These are phyloP conservation scores for Platerodrilus igneus DNA, from an alignment of 2,888 invertebrate species.

Conservation along the genomic window DNA sequence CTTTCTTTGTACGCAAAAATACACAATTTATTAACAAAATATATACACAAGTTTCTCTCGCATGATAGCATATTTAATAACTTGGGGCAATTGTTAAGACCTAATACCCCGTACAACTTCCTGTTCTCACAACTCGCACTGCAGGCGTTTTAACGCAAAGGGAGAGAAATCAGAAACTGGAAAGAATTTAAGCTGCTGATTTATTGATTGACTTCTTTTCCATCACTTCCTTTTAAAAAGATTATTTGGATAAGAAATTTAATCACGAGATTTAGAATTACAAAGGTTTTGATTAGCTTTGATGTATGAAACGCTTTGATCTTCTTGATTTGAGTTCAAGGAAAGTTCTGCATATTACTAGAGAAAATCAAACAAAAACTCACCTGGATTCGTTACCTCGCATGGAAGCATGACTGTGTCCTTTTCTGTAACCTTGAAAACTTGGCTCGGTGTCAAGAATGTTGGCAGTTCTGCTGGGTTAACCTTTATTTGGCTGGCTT, in stretches of 20 bases:
- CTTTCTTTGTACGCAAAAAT: too few species aligned
- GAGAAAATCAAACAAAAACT: slow-evolving; percentile 30
- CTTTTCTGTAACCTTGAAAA: slow-evolving; percentile 53
- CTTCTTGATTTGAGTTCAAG: background rate
- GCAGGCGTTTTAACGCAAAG: too few species aligned
- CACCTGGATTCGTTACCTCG: slow-evolving; percentile 56
- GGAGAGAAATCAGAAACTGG: slow-evolving; percentile 32
- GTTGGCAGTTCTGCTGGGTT: slow-evolving; percentile 45
- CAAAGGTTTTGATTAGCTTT: slow-evolving; percentile 26
- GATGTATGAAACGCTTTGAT: background rate
- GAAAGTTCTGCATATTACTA: background rate
- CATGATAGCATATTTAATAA: too few species aligned
- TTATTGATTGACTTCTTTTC: slow-evolving; percentile 35
- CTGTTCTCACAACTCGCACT: too few species aligned
- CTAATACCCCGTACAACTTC: too few species aligned
- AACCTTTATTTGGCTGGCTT: slow-evolving; percentile 40
- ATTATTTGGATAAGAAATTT: slow-evolving; percentile 35
- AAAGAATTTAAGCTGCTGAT: slow-evolving; percentile 35
- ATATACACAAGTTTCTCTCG: too few species aligned
- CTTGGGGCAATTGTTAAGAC: too few species aligned
- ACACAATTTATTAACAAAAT: too few species aligned
- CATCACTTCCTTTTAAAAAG: slow-evolving; percentile 28
- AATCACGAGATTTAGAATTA: slow-evolving; percentile 30
- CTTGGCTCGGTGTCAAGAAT: slow-evolving; percentile 49
- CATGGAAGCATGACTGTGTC: slow-evolving; percentile 56